Evolutionary conservation across 2,888 invertebrate genomes (phyloP).

Genomic region (Anticlea derivata): DNA sequence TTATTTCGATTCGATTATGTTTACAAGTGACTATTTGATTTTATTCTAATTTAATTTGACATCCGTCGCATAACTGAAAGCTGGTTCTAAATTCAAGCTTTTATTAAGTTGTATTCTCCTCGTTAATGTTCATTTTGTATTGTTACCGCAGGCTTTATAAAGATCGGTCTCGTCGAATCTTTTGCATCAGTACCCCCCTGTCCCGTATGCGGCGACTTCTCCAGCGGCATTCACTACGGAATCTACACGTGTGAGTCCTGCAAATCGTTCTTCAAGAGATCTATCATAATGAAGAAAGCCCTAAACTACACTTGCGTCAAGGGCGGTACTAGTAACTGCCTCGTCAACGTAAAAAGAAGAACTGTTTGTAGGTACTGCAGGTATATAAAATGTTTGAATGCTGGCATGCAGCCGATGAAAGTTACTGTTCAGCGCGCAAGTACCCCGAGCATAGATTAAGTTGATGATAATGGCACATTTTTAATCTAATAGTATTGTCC

Average conservation of each 20-base stretch:
- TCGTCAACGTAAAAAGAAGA: slow-evolving; percentile 45
- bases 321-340: slow-evolving; percentile 33
- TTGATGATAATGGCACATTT: too few relatives aligned
- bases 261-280: slow-evolving; percentile 58
- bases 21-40: too few relatives aligned
- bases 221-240: slow-evolving; percentile 55
- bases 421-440: background rate
- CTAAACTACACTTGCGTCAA: slow-evolving; percentile 46
- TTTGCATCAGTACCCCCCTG: slow-evolving; percentile 31
- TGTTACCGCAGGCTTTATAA: too few relatives aligned
- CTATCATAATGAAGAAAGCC: slow-evolving; percentile 47
- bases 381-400: slow-evolving; percentile 47
- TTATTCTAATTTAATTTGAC: too few relatives aligned
- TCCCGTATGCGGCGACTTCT: slow-evolving; percentile 49
- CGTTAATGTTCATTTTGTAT: background rate
- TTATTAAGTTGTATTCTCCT: too few relatives aligned
- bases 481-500: too few relatives aligned
- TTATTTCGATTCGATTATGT: too few relatives aligned
- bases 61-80: too few relatives aligned
- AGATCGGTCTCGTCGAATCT: too few relatives aligned
- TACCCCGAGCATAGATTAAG: too few relatives aligned
- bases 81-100: too few relatives aligned
- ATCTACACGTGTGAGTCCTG: slow-evolving; percentile 56
- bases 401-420: slow-evolving; percentile 47
- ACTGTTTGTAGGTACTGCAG: slow-evolving; percentile 56